Evolutionary conservation across 2,113 vertebrate genomes (phyloP), one percentile per base, ranked within the genome.

Genomic region (Vanacampus margaritifer): DNA sequence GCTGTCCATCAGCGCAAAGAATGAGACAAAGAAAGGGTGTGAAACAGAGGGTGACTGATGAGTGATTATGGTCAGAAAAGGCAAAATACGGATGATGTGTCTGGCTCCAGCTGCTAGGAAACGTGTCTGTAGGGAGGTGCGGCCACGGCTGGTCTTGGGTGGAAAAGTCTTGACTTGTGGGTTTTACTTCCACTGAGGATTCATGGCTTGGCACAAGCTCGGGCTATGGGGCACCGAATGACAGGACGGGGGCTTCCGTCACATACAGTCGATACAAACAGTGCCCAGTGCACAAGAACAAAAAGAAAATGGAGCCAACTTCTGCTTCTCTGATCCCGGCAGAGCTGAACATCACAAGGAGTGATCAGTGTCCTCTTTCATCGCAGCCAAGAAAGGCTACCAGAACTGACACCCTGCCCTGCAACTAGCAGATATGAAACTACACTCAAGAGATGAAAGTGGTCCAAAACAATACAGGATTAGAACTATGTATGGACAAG

Each of bases 191-290:
- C 54, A 2, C 41, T 41, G 51, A 73, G 39, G 53, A 79, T 65
- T 65, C 26, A 46, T 57, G 28, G 32, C 65, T 39, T 6, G 57
- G 71, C 79, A 82, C 71, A 65, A 58, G 71, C 72, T 77, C 69
- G 74, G 76, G 64, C 60, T 65, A 68, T 68, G 83, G 75, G 84
- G 80, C 82, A 79, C 69, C 67, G 21, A 71, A 73, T 79, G 81
- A 54, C 71, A 72, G 68, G 61, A 75, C 24, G 36, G 75, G 67
- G 75, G 71, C 73, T 35, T 65, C 64, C 74, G 78, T 74, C 72
- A 77, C 63, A 24, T 16, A 61, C 37, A 28, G 37, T 72, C 73
- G 69, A 79, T 69, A 77, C 26, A 65, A 73, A 53, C 71, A 69
- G 13, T 56, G 75, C 64, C 76, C 77, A 72, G 74, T 72, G 66